phyloP scores from a whole-genome alignment of 92 coral and sea anemone genomes.

The Diadumene lineata region DNA sequence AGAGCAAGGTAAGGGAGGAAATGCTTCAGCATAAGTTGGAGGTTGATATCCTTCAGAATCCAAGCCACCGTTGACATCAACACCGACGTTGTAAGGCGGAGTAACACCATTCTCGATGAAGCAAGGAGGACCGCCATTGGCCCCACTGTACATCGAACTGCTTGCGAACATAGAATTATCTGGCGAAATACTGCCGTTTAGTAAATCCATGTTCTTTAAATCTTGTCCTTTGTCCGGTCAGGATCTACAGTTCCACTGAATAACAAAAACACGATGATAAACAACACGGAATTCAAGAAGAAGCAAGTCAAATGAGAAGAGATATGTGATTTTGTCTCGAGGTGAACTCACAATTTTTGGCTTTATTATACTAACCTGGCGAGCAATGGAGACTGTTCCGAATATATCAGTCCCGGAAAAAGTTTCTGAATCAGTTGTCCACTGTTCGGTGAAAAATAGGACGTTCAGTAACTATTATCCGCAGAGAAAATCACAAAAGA shows the following conservation, averaged over 20 bases:
- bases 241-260: constrained; percentile 99
- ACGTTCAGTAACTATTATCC: constrained; percentile 31
- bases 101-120: constrained; percentile 60
- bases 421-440: constrained; percentile 88
- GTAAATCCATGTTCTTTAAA: constrained; percentile 78
- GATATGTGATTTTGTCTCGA: background rate
- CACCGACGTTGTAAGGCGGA: constrained; percentile 34
- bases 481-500: constrained; percentile 15
- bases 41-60: constrained; percentile 95
- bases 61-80: constrained; percentile 56
- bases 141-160: constrained; percentile 75
- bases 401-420: constrained; percentile 86
- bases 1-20: constrained; percentile 92
- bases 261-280: constrained; percentile 25
- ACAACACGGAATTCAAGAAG: background rate
- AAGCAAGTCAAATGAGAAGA: background rate
- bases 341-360: background rate
- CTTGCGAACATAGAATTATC: constrained; percentile 65
- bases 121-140: constrained; percentile 47
- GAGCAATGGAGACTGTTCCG: constrained; percentile 94
- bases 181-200: constrained; percentile 70
- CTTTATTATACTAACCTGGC: constrained; percentile 82
- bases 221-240: constrained; percentile 99
- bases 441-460: constrained; percentile 51
- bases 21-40: constrained; percentile 93